Evolutionary conservation across 2,888 invertebrate species (phyloP).

Genomic region (Brachypalpus laphriformis): DNA sequence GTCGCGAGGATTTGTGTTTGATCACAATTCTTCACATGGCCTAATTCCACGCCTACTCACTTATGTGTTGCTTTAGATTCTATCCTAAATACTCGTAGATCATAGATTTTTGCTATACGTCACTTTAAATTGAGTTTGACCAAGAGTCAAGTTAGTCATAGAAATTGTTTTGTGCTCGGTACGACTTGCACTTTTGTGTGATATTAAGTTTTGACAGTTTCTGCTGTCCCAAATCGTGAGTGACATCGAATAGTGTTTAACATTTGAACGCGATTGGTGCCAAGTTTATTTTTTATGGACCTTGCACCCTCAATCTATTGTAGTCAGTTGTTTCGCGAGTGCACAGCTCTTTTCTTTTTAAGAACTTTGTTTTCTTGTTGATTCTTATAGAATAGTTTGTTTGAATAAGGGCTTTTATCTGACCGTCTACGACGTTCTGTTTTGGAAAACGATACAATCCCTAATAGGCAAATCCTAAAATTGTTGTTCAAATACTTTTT

Average conservation of each 20-base stretch:
- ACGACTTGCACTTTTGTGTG: conserved; percentile 19
- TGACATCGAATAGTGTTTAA: conserved; percentile 39
- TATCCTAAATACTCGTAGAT: conserved; percentile 3
- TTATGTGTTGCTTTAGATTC: conserved; percentile 22
- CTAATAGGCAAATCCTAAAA: too few species aligned
- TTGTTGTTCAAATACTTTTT: too few species aligned
- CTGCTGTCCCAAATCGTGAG: conserved; percentile 44
- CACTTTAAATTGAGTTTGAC: conserved; percentile 52
- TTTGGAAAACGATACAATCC: too few species aligned
- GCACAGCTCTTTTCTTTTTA: conserved; percentile 30
- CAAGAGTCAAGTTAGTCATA: conserved; percentile 38
- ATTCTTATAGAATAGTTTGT: not conserved
- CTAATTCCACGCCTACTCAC: conserved; percentile 62
- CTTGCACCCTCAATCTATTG: conserved; percentile 38
- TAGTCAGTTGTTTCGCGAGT: conserved; percentile 34
- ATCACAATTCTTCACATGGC: conserved; percentile 46
- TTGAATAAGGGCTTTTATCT: too few species aligned
- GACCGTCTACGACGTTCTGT: too few species aligned
- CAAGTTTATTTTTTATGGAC: conserved; percentile 39
- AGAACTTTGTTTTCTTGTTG: not conserved
- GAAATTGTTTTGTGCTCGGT: conserved; percentile 36
- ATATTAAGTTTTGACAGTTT: conserved; percentile 41
- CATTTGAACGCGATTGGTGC: conserved; percentile 42
- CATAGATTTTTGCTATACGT: conserved; percentile 42
- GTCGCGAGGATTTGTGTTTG: conserved; percentile 24